These are phyloP conservation scores for Aphodius granarius DNA, from an alignment of 2,888 invertebrate genomes.

Conservation along the genomic window DNA sequence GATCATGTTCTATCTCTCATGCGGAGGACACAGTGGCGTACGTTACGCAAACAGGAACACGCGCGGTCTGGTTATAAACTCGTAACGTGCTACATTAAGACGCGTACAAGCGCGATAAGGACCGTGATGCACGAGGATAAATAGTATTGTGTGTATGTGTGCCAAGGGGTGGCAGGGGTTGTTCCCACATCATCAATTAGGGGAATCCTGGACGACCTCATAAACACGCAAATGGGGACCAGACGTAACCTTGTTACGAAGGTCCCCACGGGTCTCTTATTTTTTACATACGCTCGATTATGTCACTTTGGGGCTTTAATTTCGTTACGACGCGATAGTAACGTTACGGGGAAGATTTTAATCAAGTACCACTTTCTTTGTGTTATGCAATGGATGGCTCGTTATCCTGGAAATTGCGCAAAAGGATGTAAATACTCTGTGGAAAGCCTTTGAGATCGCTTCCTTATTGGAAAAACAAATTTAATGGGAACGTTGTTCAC, in stretches of 20 bases:
- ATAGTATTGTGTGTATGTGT: constrained; percentile 1
- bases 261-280: background rate
- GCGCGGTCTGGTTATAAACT: background rate
- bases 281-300: background rate
- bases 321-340: background rate
- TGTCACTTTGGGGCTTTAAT: background rate
- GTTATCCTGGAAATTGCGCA: background rate
- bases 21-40: background rate
- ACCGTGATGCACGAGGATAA: too few species aligned
- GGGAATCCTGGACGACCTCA: constrained; percentile 1
- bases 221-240: constrained; percentile 5
- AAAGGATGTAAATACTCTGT: background rate
- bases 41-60: background rate
- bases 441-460: background rate
- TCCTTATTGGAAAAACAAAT: background rate
- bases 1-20: background rate
- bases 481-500: too few species aligned
- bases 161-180: background rate
- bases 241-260: background rate
- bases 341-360: background rate
- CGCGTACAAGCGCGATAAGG: background rate
- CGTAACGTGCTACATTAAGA: background rate
- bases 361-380: background rate
- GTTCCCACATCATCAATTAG: background rate
- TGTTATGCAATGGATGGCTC: background rate